Evolutionary conservation across 2,113 vertebrate species (phyloP).

Genomic region (Atherinomorus stipes): DNA sequence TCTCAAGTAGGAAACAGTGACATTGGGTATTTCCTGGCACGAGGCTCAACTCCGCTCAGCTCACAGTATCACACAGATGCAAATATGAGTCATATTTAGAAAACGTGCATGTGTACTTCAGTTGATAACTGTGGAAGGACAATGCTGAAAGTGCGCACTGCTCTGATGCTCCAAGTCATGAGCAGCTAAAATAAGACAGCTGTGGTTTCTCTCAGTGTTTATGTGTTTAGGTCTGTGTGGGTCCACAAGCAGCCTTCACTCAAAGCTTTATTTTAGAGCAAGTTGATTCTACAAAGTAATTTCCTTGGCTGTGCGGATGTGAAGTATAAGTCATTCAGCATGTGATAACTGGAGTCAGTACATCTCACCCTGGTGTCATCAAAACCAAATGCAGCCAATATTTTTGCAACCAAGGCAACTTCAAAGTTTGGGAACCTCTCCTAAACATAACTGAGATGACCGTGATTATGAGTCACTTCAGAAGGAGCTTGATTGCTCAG

Average conservation of each 20-base stretch:
- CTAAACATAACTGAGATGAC: conserved; percentile 23
- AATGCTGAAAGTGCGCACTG: not conserved
- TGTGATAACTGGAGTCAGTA: conserved; percentile 32
- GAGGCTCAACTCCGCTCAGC: not conserved
- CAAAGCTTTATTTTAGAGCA: conserved; percentile 47
- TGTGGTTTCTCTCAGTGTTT: conserved; percentile 40
- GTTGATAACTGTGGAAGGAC: not conserved
- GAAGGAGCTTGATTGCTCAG: conserved; percentile 52
- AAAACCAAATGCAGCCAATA: conserved; percentile 2
- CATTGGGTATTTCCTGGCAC: conserved; percentile 52
- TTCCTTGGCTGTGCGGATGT: conserved; percentile 26
- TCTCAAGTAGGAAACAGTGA: conserved; percentile 37
- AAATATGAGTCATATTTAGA: not conserved
- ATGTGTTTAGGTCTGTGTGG: conserved; percentile 4
- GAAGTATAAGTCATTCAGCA: conserved; percentile 20
- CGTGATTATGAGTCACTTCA: conserved; percentile 31
- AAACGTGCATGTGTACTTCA: not conserved
- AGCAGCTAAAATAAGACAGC: conserved; percentile 1
- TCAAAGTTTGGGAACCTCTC: not conserved
- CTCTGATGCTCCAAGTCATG: too few species aligned
- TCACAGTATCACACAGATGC: conserved; percentile 41
- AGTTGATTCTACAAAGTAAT: conserved; percentile 43
- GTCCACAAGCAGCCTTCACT: conserved; percentile 12
- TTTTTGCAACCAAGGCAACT: conserved; percentile 15
- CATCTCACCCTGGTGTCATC: conserved; percentile 13